A percentile compares a stretch with the other conserved stretches of the same genome.
phyloP scores from a whole-genome alignment of 2,113 vertebrate species.

The Zapornia atra region DNA sequence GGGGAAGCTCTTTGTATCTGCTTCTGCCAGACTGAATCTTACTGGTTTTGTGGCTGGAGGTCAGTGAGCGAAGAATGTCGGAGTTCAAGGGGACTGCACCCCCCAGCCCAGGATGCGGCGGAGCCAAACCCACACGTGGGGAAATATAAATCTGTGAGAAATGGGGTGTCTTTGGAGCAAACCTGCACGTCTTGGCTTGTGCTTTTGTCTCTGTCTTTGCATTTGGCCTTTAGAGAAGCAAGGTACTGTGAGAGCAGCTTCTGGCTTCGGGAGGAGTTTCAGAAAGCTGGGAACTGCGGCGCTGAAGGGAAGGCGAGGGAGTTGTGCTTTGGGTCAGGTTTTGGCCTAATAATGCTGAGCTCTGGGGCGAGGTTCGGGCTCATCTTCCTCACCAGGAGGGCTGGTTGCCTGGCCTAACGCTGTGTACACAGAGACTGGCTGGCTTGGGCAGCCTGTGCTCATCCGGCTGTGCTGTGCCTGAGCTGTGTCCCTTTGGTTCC shows the following conservation, averaged over 20 bases:
- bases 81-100: neutral
- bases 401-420: neutral
- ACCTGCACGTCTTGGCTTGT: neutral
- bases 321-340: rapidly evolving
- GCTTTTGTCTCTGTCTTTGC: neutral
- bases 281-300: neutral
- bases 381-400: neutral
- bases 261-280: neutral
- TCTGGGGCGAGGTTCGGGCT: rapidly evolving
- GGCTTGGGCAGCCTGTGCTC: too few relatives aligned
- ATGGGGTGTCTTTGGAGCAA: neutral
- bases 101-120: neutral
- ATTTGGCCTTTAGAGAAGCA: too few relatives aligned
- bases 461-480: too few relatives aligned
- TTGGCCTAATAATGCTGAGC: rapidly evolving
- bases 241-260: neutral
- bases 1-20: neutral
- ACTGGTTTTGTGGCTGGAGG: neutral
- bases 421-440: neutral
- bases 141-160: neutral
- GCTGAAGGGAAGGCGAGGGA: rapidly evolving
- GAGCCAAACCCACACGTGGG: neutral
- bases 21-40: neutral
- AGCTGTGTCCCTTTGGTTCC: neutral
- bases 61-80: neutral